Conservation (phyloP, 1,140 invertebrate genomes). For the Patella vulgata region DNA sequence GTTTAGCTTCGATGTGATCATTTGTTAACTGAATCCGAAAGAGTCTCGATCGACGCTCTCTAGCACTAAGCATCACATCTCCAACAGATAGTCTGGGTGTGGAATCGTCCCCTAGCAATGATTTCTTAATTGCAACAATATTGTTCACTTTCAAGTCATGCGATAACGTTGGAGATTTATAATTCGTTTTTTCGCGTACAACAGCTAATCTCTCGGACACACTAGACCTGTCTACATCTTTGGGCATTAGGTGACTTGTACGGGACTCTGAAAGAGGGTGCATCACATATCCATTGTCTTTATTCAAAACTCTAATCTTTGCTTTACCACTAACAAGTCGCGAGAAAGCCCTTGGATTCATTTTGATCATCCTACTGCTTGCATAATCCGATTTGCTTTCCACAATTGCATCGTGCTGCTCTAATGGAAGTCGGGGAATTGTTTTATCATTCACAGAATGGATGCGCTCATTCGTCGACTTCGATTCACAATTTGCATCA, state of each 20-base stretch:
- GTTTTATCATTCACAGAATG: background rate
- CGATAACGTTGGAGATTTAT: constrained; percentile 20
- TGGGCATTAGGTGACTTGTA: too few relatives aligned
- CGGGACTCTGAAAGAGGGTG: too few relatives aligned
- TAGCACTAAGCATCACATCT: constrained; percentile 21
- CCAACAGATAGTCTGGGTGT: constrained; percentile 16
- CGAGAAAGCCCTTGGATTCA: constrained; percentile 23
- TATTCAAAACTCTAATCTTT: too few relatives aligned
- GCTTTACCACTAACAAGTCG: constrained; percentile 7
- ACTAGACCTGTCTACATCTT: too few relatives aligned
- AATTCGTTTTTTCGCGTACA: constrained; percentile 14
- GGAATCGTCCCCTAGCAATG: constrained; percentile 9
- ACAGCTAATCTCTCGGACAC: constrained; percentile 16
- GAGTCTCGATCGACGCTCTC: constrained; percentile 14
- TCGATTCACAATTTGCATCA: background rate
- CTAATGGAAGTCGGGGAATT: background rate
- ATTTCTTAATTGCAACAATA: constrained; percentile 22
- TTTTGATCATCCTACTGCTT: constrained; percentile 10
- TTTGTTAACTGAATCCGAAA: constrained; percentile 17
- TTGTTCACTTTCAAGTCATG: constrained; percentile 19
- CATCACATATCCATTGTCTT: too few relatives aligned
- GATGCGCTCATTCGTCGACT: too few relatives aligned
- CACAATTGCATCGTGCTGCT: constrained; percentile 18
- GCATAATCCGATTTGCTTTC: constrained; percentile 17
- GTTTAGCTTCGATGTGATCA: constrained; percentile 7